Evolutionary conservation across 2,888 invertebrate species (phyloP).

Genomic region (Leptopilina drosophilae): DNA sequence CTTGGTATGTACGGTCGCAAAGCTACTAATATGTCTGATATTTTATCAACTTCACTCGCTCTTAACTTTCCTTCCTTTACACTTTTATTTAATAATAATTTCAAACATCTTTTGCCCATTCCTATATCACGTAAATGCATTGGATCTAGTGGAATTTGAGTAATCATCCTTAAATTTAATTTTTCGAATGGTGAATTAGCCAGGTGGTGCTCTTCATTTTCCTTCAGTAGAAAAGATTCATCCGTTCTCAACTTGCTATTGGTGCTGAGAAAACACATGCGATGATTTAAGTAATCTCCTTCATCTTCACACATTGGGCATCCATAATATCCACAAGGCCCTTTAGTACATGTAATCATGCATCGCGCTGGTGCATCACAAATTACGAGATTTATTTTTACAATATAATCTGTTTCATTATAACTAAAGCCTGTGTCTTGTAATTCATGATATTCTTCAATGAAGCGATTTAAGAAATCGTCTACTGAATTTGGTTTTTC

Average conservation of each 20-base stretch:
- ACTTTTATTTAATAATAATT: neutral
- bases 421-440: slow-evolving; percentile 44
- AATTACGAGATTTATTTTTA: slow-evolving; percentile 43
- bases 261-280: too few species aligned
- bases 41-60: slow-evolving; percentile 5
- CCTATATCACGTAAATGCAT: slow-evolving; percentile 35
- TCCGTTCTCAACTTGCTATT: neutral
- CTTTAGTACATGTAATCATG: slow-evolving; percentile 47
- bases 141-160: slow-evolving; percentile 28
- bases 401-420: slow-evolving; percentile 20
- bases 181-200: slow-evolving; percentile 23
- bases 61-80: slow-evolving; percentile 22
- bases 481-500: slow-evolving; percentile 47
- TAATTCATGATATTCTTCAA: slow-evolving; percentile 47
- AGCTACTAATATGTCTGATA: neutral
- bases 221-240: slow-evolving; percentile 6
- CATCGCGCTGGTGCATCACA: slow-evolving; percentile 55
- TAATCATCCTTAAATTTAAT: slow-evolving; percentile 1
- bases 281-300: slow-evolving; percentile 17
- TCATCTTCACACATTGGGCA: slow-evolving; percentile 50
- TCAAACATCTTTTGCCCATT: slow-evolving; percentile 35
- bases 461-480: slow-evolving; percentile 48
- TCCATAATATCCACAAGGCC: slow-evolving; percentile 48
- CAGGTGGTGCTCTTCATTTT: neutral
- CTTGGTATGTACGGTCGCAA: slow-evolving; percentile 21